Conservation (phyloP, 2,797 vertebrate species). For the Hoplostethus mediterraneus region DNA sequence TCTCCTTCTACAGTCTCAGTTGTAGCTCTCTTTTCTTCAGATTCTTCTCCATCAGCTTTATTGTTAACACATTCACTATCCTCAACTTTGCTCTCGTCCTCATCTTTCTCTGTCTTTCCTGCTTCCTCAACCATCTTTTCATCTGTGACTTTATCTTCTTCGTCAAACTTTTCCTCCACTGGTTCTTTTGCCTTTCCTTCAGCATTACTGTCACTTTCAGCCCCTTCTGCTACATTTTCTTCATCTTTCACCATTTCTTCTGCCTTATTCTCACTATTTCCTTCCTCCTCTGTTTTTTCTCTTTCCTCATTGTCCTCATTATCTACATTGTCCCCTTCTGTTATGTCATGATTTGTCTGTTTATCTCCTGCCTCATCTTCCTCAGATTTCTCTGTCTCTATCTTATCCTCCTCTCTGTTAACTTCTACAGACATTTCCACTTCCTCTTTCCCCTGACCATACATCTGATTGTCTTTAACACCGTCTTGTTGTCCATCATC, state of each 20-base stretch:
- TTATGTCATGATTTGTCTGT: conserved; percentile 21
- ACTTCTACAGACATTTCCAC: conserved; percentile 26
- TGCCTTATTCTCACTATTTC: conserved; percentile 24
- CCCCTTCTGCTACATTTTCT: conserved; percentile 25
- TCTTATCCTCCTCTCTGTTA: conserved; percentile 3
- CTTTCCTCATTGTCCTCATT: conserved; percentile 9
- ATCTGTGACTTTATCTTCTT: conserved; percentile 20
- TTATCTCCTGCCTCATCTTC: conserved; percentile 34
- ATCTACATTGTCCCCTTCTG: conserved; percentile 18
- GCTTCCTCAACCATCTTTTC: conserved; percentile 33
- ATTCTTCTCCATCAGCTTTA: conserved; percentile 25
- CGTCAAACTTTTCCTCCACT: conserved; percentile 14
- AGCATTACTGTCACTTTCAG: conserved; percentile 12
- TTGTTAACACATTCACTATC: conserved; percentile 18
- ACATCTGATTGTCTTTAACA: conserved; percentile 8
- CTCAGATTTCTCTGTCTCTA: conserved; percentile 29
- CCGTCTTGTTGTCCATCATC: conserved; percentile 14
- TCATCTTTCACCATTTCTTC: conserved; percentile 26
- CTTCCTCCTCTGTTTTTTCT: conserved; percentile 31
- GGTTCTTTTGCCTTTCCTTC: conserved; percentile 39
- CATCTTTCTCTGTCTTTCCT: conserved; percentile 30
- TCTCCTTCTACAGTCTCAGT: conserved; percentile 31
- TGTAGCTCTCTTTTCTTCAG: conserved; percentile 21
- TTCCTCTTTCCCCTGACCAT: conserved; percentile 28
- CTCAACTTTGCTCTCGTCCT: conserved; percentile 15